Evolutionary conservation across 2,797 vertebrate species (phyloP), one percentile per base, ranked within the genome.

Genomic region (Antrozous pallidus): DNA sequence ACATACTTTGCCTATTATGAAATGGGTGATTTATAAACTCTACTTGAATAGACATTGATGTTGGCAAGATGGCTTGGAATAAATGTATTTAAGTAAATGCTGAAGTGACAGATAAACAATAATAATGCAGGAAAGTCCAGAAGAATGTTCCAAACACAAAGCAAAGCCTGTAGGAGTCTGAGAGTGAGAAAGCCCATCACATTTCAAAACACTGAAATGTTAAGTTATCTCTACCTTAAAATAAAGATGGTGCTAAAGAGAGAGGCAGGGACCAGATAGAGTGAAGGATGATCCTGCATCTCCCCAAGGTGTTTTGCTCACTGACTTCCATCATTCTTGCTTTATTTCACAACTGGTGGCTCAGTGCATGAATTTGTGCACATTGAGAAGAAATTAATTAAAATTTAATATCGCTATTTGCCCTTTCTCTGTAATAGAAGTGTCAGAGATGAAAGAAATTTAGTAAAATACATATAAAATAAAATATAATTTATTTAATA

Each of bases 261-360:
- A 22, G 0, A 33, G 1, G 3, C 9, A 20, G 8, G 58, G 45
- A 3, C 2, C 8, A n/a, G 1, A 4, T 5, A 6, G 0, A 47
- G 2, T 33, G 54, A 42, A 78, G 4, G 5, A 63, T 28, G 7
- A 16, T 40, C 33, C 11, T 74, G 14, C 2, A 18, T 5, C 5
- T 28, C 31, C 54, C 20, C 7, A 40, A 54, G 18, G 4, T 2
- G 11, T 8, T 69, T 74, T 61, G n/a, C 1, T 58, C 9, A 36
- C 3, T 70, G 17, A 54, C 2, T 63, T 33, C 1, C 28, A 28
- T 63, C 11, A 26, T 1, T 42, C 24, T 54, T 47, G 5, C 31
- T 88, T 58, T 20, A 33, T 10, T 69, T 69, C 1, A 26, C 0
- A 61, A 31, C 58, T 61, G 31, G 58, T 61, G 58, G 13, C 13